These are phyloP conservation scores for Saccostrea cuccullata DNA, from an alignment of 1,140 invertebrate species.

Conservation along the genomic window DNA sequence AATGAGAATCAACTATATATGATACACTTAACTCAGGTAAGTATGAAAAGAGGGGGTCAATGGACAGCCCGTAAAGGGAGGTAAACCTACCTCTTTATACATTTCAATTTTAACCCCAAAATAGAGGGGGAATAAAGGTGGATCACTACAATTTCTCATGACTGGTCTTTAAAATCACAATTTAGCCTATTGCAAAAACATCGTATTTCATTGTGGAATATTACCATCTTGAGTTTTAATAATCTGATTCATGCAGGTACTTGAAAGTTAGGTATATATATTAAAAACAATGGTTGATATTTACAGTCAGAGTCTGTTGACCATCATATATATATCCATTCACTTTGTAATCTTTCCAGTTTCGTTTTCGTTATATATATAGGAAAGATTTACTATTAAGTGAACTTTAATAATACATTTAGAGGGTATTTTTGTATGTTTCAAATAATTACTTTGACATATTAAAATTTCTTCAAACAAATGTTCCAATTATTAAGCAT, in stretches of 20 bases:
- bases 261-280: too few relatives aligned
- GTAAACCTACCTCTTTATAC: slow-evolving; percentile 32
- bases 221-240: too few relatives aligned
- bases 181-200: too few relatives aligned
- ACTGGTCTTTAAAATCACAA: not conserved
- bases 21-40: slow-evolving; percentile 6
- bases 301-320: not conserved
- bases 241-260: too few relatives aligned
- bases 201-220: too few relatives aligned
- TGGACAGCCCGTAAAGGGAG: slow-evolving; percentile 33
- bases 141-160: slow-evolving; percentile 7
- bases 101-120: not conserved
- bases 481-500: not conserved
- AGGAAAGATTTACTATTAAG: not conserved
- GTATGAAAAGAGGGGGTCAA: slow-evolving; percentile 34
- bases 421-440: not conserved
- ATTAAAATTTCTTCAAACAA: not conserved
- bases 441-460: not conserved
- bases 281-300: too few relatives aligned
- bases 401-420: not conserved
- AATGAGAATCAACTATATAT: not conserved
- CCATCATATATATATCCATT: not conserved
- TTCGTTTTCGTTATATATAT: not conserved
- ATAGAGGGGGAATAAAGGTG: not conserved
- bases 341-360: not conserved